A percentile compares a stretch with the other conserved stretches of the same genome.
These are phyloP conservation scores for Montipora efflorescens DNA, from an alignment of 64 coral and sea anemone species.

Conservation along the genomic window DNA sequence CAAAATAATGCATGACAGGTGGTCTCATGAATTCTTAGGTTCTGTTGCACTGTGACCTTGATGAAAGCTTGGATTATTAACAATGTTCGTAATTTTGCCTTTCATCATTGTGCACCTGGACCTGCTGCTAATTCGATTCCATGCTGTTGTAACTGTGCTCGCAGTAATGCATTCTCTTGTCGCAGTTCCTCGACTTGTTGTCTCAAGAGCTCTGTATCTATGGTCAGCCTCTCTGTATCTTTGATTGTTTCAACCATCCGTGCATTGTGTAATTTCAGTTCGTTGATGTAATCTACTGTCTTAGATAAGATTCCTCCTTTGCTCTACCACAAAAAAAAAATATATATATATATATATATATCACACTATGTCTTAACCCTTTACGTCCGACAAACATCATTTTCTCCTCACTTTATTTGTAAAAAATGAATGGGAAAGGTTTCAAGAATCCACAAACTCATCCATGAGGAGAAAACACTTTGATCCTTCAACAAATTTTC, in stretches of 20 bases:
- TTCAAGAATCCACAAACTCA: no score
- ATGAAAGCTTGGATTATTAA: neutral
- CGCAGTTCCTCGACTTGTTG: constrained; percentile 93
- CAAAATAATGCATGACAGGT: no score
- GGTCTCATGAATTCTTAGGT: neutral
- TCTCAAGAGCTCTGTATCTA: constrained; percentile 86
- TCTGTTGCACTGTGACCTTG: neutral
- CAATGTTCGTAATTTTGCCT: neutral
- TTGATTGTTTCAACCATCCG: constrained; percentile 93
- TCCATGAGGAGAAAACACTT: no score
- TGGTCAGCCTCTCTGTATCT: constrained; percentile 79
- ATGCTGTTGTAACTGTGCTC: constrained; percentile 94
- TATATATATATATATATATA: neutral
- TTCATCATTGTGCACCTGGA: neutral
- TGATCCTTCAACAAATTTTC: no score
- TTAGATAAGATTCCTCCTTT: constrained; percentile 97
- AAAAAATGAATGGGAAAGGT: no score
- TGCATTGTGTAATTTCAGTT: constrained; percentile 82
- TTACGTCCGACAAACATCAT: no score
- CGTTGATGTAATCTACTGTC: constrained; percentile 97
- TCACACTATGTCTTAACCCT: no score
- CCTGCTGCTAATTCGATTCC: constrained; percentile 77
- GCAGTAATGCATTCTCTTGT: constrained; percentile 90
- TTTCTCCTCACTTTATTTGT: no score
- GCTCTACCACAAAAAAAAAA: constrained; percentile 63